A percentile compares a stretch with the other conserved stretches of the same genome.
These are phyloP conservation scores for Epinotia brunnichana DNA, from an alignment of 2,888 invertebrate species.

Conservation along the genomic window DNA sequence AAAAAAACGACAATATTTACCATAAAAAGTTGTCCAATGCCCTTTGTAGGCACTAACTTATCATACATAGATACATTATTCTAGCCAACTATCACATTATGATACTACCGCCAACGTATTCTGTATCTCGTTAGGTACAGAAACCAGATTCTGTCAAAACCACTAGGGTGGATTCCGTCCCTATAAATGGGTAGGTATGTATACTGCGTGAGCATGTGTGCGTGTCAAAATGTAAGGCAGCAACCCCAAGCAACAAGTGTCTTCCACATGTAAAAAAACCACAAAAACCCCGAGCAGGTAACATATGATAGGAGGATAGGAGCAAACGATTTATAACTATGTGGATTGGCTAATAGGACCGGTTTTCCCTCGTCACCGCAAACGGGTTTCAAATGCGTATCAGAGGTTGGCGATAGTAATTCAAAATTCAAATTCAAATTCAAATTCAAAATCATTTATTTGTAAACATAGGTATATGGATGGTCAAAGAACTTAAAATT, in stretches of 20 bases:
- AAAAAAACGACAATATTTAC: no score
- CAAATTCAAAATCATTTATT: no score
- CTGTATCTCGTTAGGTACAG: slow-evolving; percentile 10
- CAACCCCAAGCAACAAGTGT: slow-evolving; percentile 80
- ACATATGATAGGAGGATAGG: slow-evolving; percentile 57
- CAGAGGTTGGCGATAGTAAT: slow-evolving; percentile 59
- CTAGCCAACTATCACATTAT: slow-evolving; percentile 1
- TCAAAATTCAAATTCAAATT: no score
- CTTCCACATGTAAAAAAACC: slow-evolving; percentile 73
- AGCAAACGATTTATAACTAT: slow-evolving; percentile 72
- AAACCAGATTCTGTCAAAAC: slow-evolving; percentile 41
- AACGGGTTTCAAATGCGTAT: slow-evolving; percentile 56
- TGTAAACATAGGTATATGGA: no score
- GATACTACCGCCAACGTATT: slow-evolving; percentile 2
- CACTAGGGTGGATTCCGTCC: slow-evolving; percentile 19
- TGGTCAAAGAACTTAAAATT: no score
- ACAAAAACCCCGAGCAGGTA: slow-evolving; percentile 79
- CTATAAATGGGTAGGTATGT: slow-evolving; percentile 25
- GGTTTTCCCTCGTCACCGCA: slow-evolving; percentile 65
- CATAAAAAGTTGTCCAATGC: no score
- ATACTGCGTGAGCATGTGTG: slow-evolving; percentile 24
- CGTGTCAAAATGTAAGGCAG: slow-evolving; percentile 53
- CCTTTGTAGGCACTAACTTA: not conserved
- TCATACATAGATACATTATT: not conserved
- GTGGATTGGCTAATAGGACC: slow-evolving; percentile 66